Evolutionary conservation across 2,888 invertebrate genomes (phyloP).

Genomic region (Onchidella celtica): DNA sequence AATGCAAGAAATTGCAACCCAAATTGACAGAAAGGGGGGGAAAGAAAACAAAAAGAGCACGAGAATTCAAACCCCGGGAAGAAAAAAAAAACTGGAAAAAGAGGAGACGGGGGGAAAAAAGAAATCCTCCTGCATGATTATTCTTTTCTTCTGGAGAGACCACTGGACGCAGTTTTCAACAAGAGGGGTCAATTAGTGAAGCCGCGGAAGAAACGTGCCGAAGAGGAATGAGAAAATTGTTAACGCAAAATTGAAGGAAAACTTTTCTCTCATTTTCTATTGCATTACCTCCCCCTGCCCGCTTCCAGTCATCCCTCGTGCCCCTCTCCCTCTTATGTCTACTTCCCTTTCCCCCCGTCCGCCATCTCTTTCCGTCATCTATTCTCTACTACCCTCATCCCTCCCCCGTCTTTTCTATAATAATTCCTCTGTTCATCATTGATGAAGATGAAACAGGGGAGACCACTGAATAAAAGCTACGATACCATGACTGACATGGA

Average conservation of each 20-base stretch:
- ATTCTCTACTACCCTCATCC: neutral
- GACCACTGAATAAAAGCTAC: neutral
- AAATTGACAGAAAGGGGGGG: slow-evolving; percentile 33
- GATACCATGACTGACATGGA: neutral
- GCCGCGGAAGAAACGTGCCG: slow-evolving; percentile 25
- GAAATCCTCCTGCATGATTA: slow-evolving; percentile 22
- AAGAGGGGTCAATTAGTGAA: slow-evolving; percentile 36
- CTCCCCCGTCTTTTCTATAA: neutral
- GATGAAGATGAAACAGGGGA: neutral
- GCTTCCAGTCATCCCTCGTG: no score
- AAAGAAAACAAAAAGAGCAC: neutral
- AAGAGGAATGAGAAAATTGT: slow-evolving; percentile 26
- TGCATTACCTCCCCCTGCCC: no score
- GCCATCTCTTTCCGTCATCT: neutral
- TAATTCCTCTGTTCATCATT: neutral
- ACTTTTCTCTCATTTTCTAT: neutral
- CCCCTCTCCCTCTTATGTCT: neutral
- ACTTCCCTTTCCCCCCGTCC: neutral
- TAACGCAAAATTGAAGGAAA: slow-evolving; percentile 4
- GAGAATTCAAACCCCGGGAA: no score
- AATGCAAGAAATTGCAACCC: slow-evolving; percentile 39
- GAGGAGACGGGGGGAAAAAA: neutral
- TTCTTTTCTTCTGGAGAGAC: slow-evolving; percentile 35
- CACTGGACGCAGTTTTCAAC: slow-evolving; percentile 30
- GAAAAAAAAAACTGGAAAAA: neutral